Conservation (phyloP, 1,140 invertebrate genomes). For the Medauroidea extradentata region DNA sequence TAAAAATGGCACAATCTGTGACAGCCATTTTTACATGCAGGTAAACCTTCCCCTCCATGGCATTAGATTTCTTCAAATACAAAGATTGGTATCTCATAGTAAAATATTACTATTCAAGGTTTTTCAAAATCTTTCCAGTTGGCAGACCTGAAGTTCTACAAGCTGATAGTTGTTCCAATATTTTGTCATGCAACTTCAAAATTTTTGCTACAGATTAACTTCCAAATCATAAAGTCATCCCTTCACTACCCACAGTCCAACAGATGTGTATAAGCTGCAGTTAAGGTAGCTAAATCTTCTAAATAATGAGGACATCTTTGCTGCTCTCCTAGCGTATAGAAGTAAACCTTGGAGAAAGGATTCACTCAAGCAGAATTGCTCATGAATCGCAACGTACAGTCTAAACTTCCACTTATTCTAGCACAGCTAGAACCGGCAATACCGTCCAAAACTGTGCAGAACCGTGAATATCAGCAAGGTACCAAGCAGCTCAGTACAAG, state of each 20-base stretch:
- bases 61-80: constrained; percentile 11
- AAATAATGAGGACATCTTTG: constrained; percentile 22
- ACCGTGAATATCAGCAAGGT: constrained; percentile 16
- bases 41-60: too few species aligned
- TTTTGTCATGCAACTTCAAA: constrained; percentile 24
- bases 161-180: constrained; percentile 13
- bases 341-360: constrained; percentile 29
- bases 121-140: constrained; percentile 23
- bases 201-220: constrained; percentile 23
- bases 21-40: too few species aligned
- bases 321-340: constrained; percentile 27
- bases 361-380: constrained; percentile 28
- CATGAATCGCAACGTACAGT: constrained; percentile 21
- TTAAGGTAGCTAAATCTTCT: constrained; percentile 25
- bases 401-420: constrained; percentile 18
- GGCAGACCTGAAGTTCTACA: constrained; percentile 19
- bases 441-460: not conserved
- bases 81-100: not conserved
- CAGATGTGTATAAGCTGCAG: too few species aligned
- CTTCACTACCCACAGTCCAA: too few species aligned
- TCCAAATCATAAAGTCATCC: constrained; percentile 27
- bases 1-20: too few species aligned
- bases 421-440: constrained; percentile 7
- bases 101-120: constrained; percentile 30
- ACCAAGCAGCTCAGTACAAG: constrained; percentile 10